Percentiles rank a stretch among this genome's conserved stretches.
Conservation (phyloP, 2,113 vertebrate species). For the Sinocyclocheilus maitianheensis region DNA sequence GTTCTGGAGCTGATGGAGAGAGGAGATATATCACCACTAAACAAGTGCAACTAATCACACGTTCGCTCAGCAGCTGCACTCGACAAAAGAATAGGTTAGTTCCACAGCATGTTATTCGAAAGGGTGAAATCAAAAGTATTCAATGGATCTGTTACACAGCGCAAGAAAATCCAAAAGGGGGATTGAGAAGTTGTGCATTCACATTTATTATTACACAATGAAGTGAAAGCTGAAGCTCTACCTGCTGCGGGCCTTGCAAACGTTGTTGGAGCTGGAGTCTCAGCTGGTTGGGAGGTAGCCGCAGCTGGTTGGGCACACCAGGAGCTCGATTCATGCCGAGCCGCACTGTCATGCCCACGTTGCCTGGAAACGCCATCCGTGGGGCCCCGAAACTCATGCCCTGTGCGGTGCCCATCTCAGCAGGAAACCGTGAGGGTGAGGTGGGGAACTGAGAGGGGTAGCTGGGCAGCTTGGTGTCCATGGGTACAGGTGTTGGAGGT, state of each 20-base stretch:
- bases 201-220: slow-evolving; percentile 22
- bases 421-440: slow-evolving; percentile 79
- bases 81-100: slow-evolving; percentile 31
- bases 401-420: slow-evolving; percentile 78
- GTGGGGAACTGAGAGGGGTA: slow-evolving; percentile 85
- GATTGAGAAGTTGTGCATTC: background rate
- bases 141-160: background rate
- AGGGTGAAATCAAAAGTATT: slow-evolving; percentile 7
- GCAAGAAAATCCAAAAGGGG: slow-evolving; percentile 1
- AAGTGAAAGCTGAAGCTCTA: slow-evolving; percentile 59
- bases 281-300: slow-evolving; percentile 89
- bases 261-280: slow-evolving; percentile 91
- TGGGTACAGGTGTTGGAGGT: slow-evolving; percentile 71
- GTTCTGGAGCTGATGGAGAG: slow-evolving; percentile 81
- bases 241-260: slow-evolving; percentile 90
- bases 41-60: slow-evolving; percentile 32
- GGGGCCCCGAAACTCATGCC: slow-evolving; percentile 79
- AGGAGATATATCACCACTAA: slow-evolving; percentile 32
- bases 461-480: slow-evolving; percentile 82
- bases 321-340: slow-evolving; percentile 77
- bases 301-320: slow-evolving; percentile 78
- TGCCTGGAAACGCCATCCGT: slow-evolving; percentile 78
- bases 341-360: slow-evolving; percentile 76
- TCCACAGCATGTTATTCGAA: slow-evolving; percentile 25
- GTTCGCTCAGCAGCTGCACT: slow-evolving; percentile 21